Base-by-base conservation (phyloP, 2,113 vertebrate species). In the Atlantisia rogersi region DNA sequence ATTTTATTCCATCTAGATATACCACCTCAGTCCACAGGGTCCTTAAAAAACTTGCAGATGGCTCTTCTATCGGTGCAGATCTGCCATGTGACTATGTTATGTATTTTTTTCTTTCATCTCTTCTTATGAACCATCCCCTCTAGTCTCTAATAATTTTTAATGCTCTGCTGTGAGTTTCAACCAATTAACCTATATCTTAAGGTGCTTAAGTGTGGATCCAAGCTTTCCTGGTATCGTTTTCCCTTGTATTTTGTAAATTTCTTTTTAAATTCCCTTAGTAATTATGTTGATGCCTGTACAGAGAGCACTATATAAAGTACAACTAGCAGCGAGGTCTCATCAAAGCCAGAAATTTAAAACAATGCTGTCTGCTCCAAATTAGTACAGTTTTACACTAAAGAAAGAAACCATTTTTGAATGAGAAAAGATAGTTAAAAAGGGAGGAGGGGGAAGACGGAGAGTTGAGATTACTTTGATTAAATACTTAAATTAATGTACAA, bases 341-440 rank as follows among this genome's bases (percentile, higher is more conserved):
- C 67, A 90, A 90, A 73, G 58, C 29, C 26, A 53, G 73, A 73
- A 78, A 68, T n/a, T 50, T 56, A 65, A 90, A 75, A 86, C 11
- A 10, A 55, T 5, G 15, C 6, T 67, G 19, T 52, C 59, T 21
- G 40, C 60, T 91, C 73, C 24, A 55, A 94, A 92, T 91, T 64
- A 90, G 1, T 32, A 4, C 11, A 94, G 91, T 94, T 95, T 96
- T 64, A 96, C 46, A 96, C 80, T 88, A 93, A 97, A 83, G 40
- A 96, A 94, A 73, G 29, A 92, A 64, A 74, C 24, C 35, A 82
- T 79, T 97, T 95, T 96, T 96, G 80, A 94, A 78, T 86, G 94
- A 86, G 92, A 95, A 95, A 89, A 81, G 48, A 59, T 55, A 83
- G 28, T 40, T 91, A 68, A 77, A 96, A 88, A 78, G 46, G 14